Conservation (phyloP, 2,888 invertebrate species). For the Oeneis ivallda region DNA sequence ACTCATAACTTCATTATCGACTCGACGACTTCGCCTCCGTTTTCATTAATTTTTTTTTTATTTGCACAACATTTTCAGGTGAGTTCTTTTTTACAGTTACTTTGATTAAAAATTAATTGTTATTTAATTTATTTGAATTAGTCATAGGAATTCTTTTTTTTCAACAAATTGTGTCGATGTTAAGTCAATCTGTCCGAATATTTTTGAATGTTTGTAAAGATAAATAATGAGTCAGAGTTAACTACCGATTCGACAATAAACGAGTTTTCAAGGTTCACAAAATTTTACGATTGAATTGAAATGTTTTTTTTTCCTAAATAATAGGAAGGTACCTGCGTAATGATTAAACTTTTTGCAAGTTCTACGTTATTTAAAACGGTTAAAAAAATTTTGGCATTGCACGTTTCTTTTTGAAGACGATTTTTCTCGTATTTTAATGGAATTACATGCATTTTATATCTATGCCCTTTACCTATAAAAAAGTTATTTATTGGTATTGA, state of each 20-base stretch:
- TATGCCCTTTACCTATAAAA: neutral
- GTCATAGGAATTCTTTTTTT: neutral
- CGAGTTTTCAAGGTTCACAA: conserved; percentile 37
- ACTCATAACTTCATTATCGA: conserved; percentile 59
- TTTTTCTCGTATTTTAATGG: neutral
- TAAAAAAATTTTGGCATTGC: neutral
- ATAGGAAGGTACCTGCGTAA: neutral
- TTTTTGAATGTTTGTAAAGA: neutral
- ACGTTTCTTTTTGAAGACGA: neutral
- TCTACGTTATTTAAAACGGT: conserved; percentile 3
- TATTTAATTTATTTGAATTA: conserved; percentile 10
- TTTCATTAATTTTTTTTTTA: conserved; percentile 27
- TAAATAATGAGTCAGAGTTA: conserved; percentile 24
- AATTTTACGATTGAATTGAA: conserved; percentile 18
- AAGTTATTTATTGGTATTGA: neutral
- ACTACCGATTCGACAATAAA: conserved; percentile 26
- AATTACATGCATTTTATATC: neutral
- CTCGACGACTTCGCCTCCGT: conserved; percentile 41
- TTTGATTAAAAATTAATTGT: neutral
- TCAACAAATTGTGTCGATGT: neutral
- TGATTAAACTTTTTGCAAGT: conserved; percentile 11
- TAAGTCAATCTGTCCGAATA: neutral
- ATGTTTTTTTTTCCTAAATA: conserved; percentile 1
- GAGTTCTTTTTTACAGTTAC: conserved; percentile 33
- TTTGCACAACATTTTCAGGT: conserved; percentile 59